Conservation (phyloP, 64 coral and sea anemone genomes). For the Exaiptasia diaphana region DNA sequence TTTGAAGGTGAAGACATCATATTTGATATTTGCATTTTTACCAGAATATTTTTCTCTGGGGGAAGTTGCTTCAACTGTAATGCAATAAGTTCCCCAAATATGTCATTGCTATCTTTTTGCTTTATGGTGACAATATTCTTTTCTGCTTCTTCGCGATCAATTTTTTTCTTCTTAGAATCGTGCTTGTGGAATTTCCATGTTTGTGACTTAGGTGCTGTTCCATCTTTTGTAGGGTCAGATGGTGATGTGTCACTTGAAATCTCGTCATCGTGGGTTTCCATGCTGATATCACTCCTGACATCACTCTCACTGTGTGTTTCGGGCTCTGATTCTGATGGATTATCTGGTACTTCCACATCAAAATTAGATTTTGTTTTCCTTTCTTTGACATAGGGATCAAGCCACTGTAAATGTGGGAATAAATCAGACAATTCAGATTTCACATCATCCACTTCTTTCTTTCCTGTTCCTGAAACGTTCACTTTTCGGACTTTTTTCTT, state of each 20-base stretch:
- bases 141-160: slow-evolving; percentile 47
- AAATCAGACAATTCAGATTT: slow-evolving; percentile 40
- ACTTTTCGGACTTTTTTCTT: slow-evolving; percentile 30
- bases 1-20: slow-evolving; percentile 22
- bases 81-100: slow-evolving; percentile 53
- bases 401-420: slow-evolving; percentile 35
- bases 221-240: slow-evolving; percentile 10
- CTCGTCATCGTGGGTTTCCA: slow-evolving; percentile 8
- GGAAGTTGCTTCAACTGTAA: slow-evolving; percentile 33
- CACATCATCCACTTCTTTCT: slow-evolving; percentile 29
- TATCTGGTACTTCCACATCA: neutral
- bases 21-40: slow-evolving; percentile 71
- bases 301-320: slow-evolving; percentile 36
- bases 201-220: neutral
- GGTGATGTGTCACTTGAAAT: slow-evolving; percentile 12
- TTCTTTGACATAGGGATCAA: slow-evolving; percentile 43
- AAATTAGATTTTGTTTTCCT: slow-evolving; percentile 50
- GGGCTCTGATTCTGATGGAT: slow-evolving; percentile 26
- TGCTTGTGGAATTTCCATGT: slow-evolving; percentile 56
- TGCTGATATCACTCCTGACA: slow-evolving; percentile 20
- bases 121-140: slow-evolving; percentile 9
- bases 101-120: slow-evolving; percentile 58
- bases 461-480: slow-evolving; percentile 41
- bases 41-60: slow-evolving; percentile 30
- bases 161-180: slow-evolving; percentile 49